These are phyloP conservation scores for Barypeithes pellucidus DNA, from an alignment of 2,888 invertebrate genomes.

Conservation along the genomic window DNA sequence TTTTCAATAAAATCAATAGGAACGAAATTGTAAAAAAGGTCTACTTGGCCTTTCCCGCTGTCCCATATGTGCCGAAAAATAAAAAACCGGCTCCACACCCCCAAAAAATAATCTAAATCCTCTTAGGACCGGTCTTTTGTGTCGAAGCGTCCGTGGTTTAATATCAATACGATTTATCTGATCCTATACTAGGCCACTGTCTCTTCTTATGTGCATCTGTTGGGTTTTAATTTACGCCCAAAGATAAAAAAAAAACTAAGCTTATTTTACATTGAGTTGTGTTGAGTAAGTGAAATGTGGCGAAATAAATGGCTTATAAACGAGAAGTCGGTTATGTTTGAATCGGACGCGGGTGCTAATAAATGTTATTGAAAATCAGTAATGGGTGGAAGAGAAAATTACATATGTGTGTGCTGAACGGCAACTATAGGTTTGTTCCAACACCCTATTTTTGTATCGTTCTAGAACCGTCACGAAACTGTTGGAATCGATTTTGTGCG, in stretches of 20 bases:
- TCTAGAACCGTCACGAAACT: too few relatives aligned
- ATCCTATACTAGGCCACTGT: constrained; percentile 57
- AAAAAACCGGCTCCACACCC: constrained; percentile 67
- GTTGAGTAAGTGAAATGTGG: constrained; percentile 23
- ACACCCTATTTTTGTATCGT: too few relatives aligned
- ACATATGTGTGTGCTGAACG: too few relatives aligned
- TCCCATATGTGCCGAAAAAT: constrained; percentile 59
- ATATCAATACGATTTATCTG: constrained; percentile 68
- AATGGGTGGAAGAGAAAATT: too few relatives aligned
- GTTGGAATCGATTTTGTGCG: too few relatives aligned
- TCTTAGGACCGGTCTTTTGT: constrained; percentile 66
- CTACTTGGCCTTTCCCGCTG: constrained; percentile 15
- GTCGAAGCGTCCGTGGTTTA: constrained; percentile 65
- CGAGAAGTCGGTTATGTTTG: too few relatives aligned
- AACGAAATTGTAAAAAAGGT: constrained; percentile 5
- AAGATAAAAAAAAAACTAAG: constrained; percentile 28
- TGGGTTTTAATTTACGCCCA: constrained; percentile 49
- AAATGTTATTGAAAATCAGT: too few relatives aligned
- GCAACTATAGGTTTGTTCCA: too few relatives aligned
- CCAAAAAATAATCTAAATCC: constrained; percentile 64
- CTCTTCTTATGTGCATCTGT: constrained; percentile 60
- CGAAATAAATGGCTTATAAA: constrained; percentile 31
- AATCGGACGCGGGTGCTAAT: too few relatives aligned
- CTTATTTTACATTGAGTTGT: background rate
- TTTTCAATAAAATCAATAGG: constrained; percentile 1